A percentile compares a stretch with the other conserved stretches of the same genome.
Conservation (phyloP, 2,113 vertebrate species). For the Misgurnus anguillicaudatus region DNA sequence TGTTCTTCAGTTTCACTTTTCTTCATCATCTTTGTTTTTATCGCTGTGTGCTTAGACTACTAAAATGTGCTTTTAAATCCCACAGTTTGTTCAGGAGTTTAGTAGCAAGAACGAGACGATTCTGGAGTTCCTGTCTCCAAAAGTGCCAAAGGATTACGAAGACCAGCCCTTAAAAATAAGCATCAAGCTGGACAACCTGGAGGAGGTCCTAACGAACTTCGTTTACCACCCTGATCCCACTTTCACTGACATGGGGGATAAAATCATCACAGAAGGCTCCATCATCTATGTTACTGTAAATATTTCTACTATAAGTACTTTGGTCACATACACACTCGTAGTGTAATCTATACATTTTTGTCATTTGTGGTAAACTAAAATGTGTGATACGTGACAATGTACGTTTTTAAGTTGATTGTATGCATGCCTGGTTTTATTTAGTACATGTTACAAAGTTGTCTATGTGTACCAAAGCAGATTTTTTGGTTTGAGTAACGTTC, state of each 20-base stretch:
- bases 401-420: too few relatives aligned
- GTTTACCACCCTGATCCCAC: slow-evolving; percentile 83
- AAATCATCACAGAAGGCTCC: slow-evolving; percentile 66
- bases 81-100: slow-evolving; percentile 67
- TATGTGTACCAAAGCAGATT: too few relatives aligned
- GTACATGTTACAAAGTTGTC: too few relatives aligned
- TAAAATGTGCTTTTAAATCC: slow-evolving; percentile 23
- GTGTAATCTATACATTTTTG: too few relatives aligned
- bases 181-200: slow-evolving; percentile 83
- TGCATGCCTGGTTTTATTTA: too few relatives aligned
- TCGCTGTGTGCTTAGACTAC: not conserved
- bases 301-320: not conserved
- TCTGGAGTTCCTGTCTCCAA: slow-evolving; percentile 81
- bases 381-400: too few relatives aligned
- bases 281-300: slow-evolving; percentile 73
- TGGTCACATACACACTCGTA: too few relatives aligned
- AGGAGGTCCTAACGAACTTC: slow-evolving; percentile 76
- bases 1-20: too few relatives aligned
- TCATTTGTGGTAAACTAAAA: too few relatives aligned
- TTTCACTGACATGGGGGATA: slow-evolving; percentile 71
- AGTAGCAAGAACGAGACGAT: slow-evolving; percentile 74
- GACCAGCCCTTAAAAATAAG: slow-evolving; percentile 72
- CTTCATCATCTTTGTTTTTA: not conserved
- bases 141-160: slow-evolving; percentile 71
- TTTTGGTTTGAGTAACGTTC: not conserved